Base-by-base conservation (phyloP, 2,113 vertebrate species). In the Brienomyrus longianalis region DNA sequence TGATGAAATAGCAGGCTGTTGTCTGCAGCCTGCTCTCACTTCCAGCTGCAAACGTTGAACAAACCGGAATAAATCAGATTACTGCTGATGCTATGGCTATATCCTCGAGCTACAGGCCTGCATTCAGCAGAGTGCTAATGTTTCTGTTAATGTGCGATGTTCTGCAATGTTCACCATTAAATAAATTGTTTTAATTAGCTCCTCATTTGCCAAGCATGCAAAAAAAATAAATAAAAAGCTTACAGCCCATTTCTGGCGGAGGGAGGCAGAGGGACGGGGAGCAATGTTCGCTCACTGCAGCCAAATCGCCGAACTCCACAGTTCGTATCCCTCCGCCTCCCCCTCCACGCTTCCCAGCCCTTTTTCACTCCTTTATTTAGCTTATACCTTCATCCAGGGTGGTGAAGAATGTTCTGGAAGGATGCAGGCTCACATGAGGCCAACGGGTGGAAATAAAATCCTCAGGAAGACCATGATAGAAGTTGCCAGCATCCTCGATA, bases 171-270 rank as follows among this genome's bases (percentile, higher is more conserved):
- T 90, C 89, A 88, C 86, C 59, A 45, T 92, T 92, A 89, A 88
- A 92, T 92, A 91, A 92, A 92, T 93, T 92, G 90, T 93, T 92
- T 93, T 92, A 92, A 92, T 94, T 92, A 91, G 89, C 88, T 83
- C 45, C 50, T 89, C 45, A 59, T 84, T 89, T 50, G 91, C 93
- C 93, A 85, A 50, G 86, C 88, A 91, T 89, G 90, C 59, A 52
- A 88, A 88, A 83, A 88, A 92, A 80, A 83, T 0, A 45, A 83
- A 83, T 39, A 39, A 83, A 83, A 31, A 23, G 9, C 45, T 19
- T 11, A 9, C 66, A 51, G 88, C 88, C 17, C 70, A 83, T 21
- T 27, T 48, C 31, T 83, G n/a, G 31, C 15, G 52, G 48, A 83
- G 70, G 62, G 89, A 84, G 45, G 5, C 45, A 86, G 27, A 83